Evolutionary conservation across 2,797 vertebrate genomes (phyloP).

Genomic region (Pangasius larnaudii): DNA sequence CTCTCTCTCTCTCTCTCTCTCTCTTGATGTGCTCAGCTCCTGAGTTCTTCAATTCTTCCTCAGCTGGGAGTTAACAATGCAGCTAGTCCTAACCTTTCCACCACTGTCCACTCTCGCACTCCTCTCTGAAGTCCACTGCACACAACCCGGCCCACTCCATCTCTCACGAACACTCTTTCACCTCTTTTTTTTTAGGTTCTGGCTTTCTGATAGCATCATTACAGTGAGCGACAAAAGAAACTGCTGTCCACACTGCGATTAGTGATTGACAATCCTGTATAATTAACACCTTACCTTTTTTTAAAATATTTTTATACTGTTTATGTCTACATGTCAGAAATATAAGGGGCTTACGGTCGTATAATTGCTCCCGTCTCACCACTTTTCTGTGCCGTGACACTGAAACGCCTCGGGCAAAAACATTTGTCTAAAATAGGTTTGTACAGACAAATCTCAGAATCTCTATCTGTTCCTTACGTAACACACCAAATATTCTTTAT

Average conservation of each 20-base stretch:
- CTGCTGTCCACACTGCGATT: no score
- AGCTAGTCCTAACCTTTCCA: constrained; percentile 14
- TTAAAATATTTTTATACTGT: not conserved
- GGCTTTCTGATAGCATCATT: not conserved
- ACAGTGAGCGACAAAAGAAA: not conserved
- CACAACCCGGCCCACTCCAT: not conserved
- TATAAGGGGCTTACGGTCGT: not conserved
- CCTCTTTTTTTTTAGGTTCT: not conserved
- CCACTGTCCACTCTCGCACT: constrained; percentile 8
- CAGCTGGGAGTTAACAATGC: constrained; percentile 23
- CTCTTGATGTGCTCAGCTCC: constrained; percentile 32
- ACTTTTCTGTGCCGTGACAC: not conserved
- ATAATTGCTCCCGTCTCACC: not conserved
- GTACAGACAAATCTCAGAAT: not conserved
- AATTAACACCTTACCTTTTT: not conserved
- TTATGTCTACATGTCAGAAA: not conserved
- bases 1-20: constrained; percentile 35
- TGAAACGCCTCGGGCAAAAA: not conserved
- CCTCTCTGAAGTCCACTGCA: constrained; percentile 5
- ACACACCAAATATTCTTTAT: not conserved
- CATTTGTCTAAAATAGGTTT: constrained; percentile 15
- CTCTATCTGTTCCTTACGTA: constrained; percentile 1
- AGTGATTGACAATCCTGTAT: not conserved
- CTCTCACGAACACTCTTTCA: not conserved
- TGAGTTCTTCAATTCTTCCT: constrained; percentile 20